A percentile compares a stretch with the other conserved stretches of the same genome.
These are phyloP conservation scores for Physella acuta DNA, from an alignment of 1,140 invertebrate genomes.

Conservation along the genomic window DNA sequence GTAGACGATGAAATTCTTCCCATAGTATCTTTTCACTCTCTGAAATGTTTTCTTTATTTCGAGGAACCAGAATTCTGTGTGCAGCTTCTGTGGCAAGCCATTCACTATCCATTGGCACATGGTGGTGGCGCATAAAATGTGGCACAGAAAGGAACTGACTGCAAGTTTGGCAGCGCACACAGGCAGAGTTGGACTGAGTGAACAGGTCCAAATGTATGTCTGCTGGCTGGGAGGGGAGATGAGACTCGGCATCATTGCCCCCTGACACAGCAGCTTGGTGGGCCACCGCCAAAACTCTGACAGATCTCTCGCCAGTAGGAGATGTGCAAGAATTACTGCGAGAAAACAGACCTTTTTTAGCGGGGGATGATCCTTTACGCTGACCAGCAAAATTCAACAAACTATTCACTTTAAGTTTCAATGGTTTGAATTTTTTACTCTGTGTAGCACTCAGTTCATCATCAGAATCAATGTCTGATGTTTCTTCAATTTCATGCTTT, in stretches of 20 bases:
- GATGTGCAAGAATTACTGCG: constrained; percentile 11
- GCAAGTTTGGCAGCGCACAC: constrained; percentile 49
- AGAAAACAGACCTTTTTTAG: constrained; percentile 22
- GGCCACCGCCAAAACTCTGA: constrained; percentile 26
- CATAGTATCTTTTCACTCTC: constrained; percentile 41
- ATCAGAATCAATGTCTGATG: constrained; percentile 10
- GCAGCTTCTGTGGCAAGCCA: constrained; percentile 34
- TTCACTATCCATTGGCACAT: constrained; percentile 37
- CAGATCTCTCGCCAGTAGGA: neutral
- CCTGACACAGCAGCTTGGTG: constrained; percentile 23
- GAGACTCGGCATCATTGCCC: neutral
- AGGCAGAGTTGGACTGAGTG: constrained; percentile 41
- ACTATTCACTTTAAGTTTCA: constrained; percentile 42
- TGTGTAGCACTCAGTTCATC: constrained; percentile 3
- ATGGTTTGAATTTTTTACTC: constrained; percentile 33
- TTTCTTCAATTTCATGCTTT: neutral
- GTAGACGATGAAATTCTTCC: constrained; percentile 41
- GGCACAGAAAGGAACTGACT: constrained; percentile 46
- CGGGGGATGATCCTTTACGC: neutral
- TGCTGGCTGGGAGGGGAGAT: constrained; percentile 37
- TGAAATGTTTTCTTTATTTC: constrained; percentile 36
- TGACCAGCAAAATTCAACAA: constrained; percentile 27
- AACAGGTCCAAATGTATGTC: constrained; percentile 49
- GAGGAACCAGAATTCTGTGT: constrained; percentile 38
- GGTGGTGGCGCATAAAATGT: constrained; percentile 47